Conservation (phyloP, 2,888 invertebrate genomes). For the Himalopsyche tibetana region DNA sequence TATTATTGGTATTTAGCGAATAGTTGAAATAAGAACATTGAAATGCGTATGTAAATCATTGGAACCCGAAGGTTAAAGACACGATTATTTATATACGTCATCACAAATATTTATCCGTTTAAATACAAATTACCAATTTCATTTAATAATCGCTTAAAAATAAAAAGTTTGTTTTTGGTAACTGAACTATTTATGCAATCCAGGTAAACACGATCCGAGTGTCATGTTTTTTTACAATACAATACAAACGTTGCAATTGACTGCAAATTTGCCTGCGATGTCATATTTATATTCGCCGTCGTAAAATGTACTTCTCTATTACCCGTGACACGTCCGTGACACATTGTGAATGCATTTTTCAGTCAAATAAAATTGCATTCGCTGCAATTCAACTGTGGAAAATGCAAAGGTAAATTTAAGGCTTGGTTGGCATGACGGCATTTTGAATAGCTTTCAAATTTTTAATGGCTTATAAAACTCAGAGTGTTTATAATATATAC, state of each 20-base stretch:
- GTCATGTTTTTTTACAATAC: background rate
- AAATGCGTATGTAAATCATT: no score
- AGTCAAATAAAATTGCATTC: slow-evolving; percentile 20
- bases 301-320: slow-evolving; percentile 8
- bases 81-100: no score
- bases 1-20: no score
- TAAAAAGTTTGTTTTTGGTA: no score
- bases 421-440: background rate
- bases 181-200: no score
- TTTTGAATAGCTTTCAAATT: background rate
- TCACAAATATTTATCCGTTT: no score
- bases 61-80: no score
- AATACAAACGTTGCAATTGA: background rate
- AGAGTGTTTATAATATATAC: no score
- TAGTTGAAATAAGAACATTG: no score
- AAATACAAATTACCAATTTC: no score
- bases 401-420: background rate
- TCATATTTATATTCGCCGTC: background rate
- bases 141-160: no score
- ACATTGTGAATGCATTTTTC: slow-evolving; percentile 13
- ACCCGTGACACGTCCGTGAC: background rate
- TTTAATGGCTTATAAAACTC: background rate
- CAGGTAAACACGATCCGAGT: no score
- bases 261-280: background rate
- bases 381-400: background rate